These are phyloP conservation scores for Caiman crocodilus DNA, from an alignment of 2,797 vertebrate genomes.

Conservation along the genomic window DNA sequence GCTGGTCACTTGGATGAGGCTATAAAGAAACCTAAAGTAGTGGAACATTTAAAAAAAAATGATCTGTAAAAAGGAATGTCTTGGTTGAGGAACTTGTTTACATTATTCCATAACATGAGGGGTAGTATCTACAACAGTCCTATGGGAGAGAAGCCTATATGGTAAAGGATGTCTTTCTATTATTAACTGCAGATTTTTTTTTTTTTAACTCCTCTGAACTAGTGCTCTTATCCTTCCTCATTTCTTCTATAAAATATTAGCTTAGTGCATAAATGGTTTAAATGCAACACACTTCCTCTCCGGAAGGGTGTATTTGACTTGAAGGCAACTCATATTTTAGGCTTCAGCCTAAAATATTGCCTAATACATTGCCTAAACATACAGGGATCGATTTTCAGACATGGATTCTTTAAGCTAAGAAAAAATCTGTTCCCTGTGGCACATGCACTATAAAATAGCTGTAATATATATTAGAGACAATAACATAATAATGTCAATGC, in stretches of 20 bases:
- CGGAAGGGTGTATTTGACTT: not conserved
- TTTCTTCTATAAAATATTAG: not conserved
- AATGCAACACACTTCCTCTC: not conserved
- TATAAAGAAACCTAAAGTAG: not conserved
- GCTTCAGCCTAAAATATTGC: no score
- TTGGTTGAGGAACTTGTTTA: not conserved
- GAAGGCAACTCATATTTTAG: not conserved
- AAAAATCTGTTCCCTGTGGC: not conserved
- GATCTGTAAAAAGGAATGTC: not conserved
- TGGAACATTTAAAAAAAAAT: not conserved
- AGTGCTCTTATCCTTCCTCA: not conserved
- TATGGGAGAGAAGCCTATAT: not conserved
- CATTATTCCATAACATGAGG: not conserved
- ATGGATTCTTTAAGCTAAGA: not conserved
- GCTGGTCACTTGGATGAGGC: not conserved
- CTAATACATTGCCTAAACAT: not conserved
- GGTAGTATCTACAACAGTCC: not conserved
- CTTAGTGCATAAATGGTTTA: not conserved
- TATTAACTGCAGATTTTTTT: not conserved
- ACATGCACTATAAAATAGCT: not conserved
- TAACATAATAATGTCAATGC: not conserved
- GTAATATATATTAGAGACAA: rapidly evolving
- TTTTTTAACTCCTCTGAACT: not conserved
- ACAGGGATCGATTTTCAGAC: not conserved
- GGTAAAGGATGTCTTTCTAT: not conserved